Evolutionary conservation across 2,113 vertebrate genomes (phyloP), one percentile per base, ranked within the genome.

Genomic region (Coreoperca whiteheadi): DNA sequence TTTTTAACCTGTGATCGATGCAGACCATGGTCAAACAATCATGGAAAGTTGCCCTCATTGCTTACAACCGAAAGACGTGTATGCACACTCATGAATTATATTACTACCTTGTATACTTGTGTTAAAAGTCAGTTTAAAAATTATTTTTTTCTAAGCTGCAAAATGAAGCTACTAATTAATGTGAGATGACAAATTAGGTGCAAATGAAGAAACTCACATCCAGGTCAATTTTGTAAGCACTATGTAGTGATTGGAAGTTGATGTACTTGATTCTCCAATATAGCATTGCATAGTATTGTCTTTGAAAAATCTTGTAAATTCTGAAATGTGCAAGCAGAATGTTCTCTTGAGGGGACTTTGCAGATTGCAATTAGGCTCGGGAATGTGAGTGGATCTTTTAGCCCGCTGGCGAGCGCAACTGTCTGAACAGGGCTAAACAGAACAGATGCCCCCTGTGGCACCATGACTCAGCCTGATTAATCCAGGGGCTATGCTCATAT

Each of bases 401-500:
- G 72, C 63, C 82, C 8, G n/a, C 73, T 68, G 77, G 81, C 8
- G 9, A 74, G 54, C 56, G 74, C 39, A 77, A 64, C 77, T 75
- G 23, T 46, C 65, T 83, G 81, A 82, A 61, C 64, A 79, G 51
- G 57, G 80, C 81, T 83, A 75, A 83, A 71, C 37, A 77, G 83
- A 88, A 61, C 73, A 87, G 79, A 83, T 77, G 86, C 60, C 74
- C 79, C 76, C 51, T 69, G 67, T 88, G 83, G 75, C 83, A 70
- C 56, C 59, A 34, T 82, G 81, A 85, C 77, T 89, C 68, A 76
- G 67, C 69, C 80, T 85, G 74, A 87, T 85, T 88, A 87, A 89
- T 86, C 81, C 56, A 59, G 41, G 30, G 30, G 43, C 70, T 89
- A 87, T 83, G 65, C 70, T 89, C 74, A 61, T 68, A 82, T 79